Evolutionary conservation across 2,797 vertebrate species (phyloP), one percentile per base, ranked within the genome.

Genomic region (Phalloptychus januarius): DNA sequence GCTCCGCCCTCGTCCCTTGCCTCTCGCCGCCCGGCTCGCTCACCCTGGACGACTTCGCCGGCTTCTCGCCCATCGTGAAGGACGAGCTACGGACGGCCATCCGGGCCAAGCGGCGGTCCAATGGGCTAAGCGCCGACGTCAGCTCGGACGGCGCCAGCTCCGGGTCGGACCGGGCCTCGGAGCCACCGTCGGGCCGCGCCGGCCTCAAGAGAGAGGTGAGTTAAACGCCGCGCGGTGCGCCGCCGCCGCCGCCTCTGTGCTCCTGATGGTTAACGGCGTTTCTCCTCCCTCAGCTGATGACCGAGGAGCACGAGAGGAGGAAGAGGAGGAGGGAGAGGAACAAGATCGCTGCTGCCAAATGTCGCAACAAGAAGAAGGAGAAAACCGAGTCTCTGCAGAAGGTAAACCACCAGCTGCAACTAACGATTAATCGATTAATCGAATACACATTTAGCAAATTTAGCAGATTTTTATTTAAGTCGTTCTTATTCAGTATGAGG

Each of bases 291-390:
- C 71, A 99, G 97, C 52, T 88, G 52, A 92, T 89, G 0, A 91
- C 92, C 2, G 96, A 96, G 77, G 97, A 98, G 85, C 86, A 92
- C 4, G 97, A 99, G 23, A 96, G 98, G 83, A 97, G 96, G 91
- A 98, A 96, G 82, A 94, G 98, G 85, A 94, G 98, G 85, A 93
- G 98, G 58, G 98, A 99, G 92, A 97, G 98, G 89, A 99, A 99
- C 88, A 99, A 99, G 88, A 95, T 99, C 0, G 98, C 98, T 31
- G 98, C 98, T 0, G 98, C 98, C 18, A 99, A 99, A 88, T 99
- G 98, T 81, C 93, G 98, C 79, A 99, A 98, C 91, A 99, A 98
- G 93, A 99, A 99, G 91, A 99, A 98, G 93, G 98, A 99, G 87
- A 99, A 97, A 95, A 99, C 98, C 0, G 98, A 99, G 78, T 92